Evolutionary conservation across 35 echinoderm and acorn worm species (phyloP), one percentile per base, ranked within the genome.

Genomic region (Apostichopus japonicus): DNA sequence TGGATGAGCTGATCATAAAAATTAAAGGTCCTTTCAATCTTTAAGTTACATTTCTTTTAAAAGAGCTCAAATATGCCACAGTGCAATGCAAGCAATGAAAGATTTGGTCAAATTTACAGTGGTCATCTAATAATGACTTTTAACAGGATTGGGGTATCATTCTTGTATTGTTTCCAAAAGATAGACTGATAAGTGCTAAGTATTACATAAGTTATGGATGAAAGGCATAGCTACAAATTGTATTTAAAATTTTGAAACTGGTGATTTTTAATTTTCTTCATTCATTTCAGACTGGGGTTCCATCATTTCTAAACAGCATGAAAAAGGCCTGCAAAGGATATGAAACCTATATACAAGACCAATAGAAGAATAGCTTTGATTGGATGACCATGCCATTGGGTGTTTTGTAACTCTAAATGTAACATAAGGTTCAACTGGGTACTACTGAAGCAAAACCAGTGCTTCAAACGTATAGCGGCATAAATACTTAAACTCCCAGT

Each of bases 271-370:
- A 61, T 80, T 63, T 83, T 91, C 9, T 87, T 63, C 83, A 54
- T 93, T 10, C 53, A 24, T 87, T 93, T 10, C 82, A 96, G 95
- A 96, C 92, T 91, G 95, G 95, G 70, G 83, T 96, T 14, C 95
- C 95, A 23, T 72, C 87, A 14, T 96, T 96, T 71, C 57, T 96
- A 67, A 44, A 93, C 24, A 90, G 56, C 73, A 96, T 96, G 95
- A 93, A 72, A 25, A 86, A 93, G 8, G 90, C 92, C 57, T 96
- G 95, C 54, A 80, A 80, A 27, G 83, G 83, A 14, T 96, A 96
- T 73, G 86, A 92, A 79, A 82, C 57, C 5, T 96, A 94, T 65
- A 65, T 95, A 78, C 22, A 90, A 25, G 72, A 79, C 19, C 72
- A 91, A 63, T 51, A 77, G 19, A 79, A 88, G 56, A 80, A 79